phyloP scores from a whole-genome alignment of 2,888 invertebrate genomes.

The Polyploca ridens region DNA sequence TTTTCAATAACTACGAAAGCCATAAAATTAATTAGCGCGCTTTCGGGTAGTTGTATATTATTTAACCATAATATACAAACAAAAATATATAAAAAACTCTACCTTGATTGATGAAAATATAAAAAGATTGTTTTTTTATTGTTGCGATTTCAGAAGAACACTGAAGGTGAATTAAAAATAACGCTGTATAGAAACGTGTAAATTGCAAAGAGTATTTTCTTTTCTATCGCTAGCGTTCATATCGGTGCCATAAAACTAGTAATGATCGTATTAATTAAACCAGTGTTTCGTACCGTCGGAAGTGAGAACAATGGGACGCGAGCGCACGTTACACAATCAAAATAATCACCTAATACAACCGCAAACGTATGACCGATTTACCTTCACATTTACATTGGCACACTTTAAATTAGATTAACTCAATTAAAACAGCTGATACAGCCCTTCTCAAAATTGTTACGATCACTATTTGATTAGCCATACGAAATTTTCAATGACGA shows the following conservation, averaged over 20 bases:
- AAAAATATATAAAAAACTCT: too few relatives aligned
- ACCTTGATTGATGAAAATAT: too few relatives aligned
- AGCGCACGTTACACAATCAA: constrained; percentile 47
- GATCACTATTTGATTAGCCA: not conserved
- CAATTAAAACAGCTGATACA: constrained; percentile 7
- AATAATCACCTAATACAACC: constrained; percentile 46
- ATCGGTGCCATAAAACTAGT: constrained; percentile 12
- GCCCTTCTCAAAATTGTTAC: not conserved
- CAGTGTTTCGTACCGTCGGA: constrained; percentile 19
- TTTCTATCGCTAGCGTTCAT: constrained; percentile 18
- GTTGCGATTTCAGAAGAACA: too few relatives aligned
- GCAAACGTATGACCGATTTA: constrained; percentile 21
- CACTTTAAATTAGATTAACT: constrained; percentile 15
- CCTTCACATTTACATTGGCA: constrained; percentile 18
- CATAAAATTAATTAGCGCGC: too few relatives aligned
- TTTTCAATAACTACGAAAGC: too few relatives aligned
- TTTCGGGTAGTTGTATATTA: too few relatives aligned
- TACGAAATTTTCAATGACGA: not conserved
- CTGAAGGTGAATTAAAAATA: too few relatives aligned
- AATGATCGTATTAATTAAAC: constrained; percentile 21
- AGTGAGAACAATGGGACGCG: constrained; percentile 47
- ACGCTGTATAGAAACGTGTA: not conserved
- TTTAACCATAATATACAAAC: too few relatives aligned
- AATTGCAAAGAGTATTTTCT: not conserved
- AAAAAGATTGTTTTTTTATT: too few relatives aligned